These are phyloP conservation scores for Mesocricetus auratus DNA, from an alignment of 2,113 vertebrate genomes.

Conservation along the genomic window DNA sequence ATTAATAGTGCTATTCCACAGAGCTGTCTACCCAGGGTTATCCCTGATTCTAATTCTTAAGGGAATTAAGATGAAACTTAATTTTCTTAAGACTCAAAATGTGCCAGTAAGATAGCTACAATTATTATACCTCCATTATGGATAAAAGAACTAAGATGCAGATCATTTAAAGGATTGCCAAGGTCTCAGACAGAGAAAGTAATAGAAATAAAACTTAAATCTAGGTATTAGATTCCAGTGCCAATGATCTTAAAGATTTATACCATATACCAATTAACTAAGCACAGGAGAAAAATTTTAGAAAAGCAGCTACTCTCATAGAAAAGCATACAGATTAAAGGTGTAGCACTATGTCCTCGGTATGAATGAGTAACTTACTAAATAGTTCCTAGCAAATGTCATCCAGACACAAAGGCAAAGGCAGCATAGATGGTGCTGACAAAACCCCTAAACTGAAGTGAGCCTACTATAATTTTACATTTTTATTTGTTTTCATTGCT, in stretches of 20 bases:
- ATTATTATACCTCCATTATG: not conserved
- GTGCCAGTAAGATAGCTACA: not conserved
- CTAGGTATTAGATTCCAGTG: not conserved
- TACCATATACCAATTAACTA: conserved; percentile 36
- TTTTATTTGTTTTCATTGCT: conserved; percentile 45
- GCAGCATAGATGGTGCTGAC: not conserved
- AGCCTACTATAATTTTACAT: conserved; percentile 42
- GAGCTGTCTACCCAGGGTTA: not conserved
- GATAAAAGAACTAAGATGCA: not conserved
- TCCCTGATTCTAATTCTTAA: not conserved
- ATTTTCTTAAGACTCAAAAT: not conserved
- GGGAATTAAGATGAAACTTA: not conserved
- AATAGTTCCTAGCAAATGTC: conserved; percentile 32
- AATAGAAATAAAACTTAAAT: conserved; percentile 34
- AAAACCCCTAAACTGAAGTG: not conserved
- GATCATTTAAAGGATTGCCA: conserved; percentile 9
- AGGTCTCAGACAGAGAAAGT: not conserved
- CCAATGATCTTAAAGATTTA: conserved; percentile 7
- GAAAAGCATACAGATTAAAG: not conserved
- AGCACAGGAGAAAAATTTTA: not conserved
- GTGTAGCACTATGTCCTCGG: conserved; percentile 48
- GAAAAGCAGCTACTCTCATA: not conserved
- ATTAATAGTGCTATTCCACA: not conserved
- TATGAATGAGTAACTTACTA: conserved; percentile 28
- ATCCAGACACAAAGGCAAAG: not conserved